A percentile compares a stretch with the other conserved stretches of the same genome.
These are phyloP conservation scores for Theocolax elegans DNA, from an alignment of 1,140 invertebrate genomes.

Conservation along the genomic window DNA sequence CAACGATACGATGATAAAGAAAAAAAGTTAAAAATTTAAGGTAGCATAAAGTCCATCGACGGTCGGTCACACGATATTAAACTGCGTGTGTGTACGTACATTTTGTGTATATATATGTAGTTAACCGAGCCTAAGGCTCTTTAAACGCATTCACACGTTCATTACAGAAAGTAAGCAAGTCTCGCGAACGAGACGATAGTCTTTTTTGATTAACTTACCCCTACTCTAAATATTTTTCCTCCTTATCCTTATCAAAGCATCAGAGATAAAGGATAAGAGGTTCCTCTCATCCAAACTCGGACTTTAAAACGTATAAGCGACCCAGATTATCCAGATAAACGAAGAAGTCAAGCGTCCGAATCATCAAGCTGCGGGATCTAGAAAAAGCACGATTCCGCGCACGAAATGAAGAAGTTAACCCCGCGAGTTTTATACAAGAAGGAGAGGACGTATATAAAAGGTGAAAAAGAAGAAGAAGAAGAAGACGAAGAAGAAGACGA, in stretches of 20 bases:
- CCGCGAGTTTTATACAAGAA: neutral
- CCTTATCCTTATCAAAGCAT: conserved; percentile 9
- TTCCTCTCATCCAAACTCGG: conserved; percentile 1
- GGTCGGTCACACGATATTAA: neutral
- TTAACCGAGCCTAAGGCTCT: neutral
- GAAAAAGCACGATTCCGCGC: conserved; percentile 25
- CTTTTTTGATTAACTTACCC: neutral
- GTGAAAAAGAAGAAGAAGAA: neutral
- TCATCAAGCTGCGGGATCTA: neutral
- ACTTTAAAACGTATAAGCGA: neutral
- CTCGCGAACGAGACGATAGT: conserved; percentile 4
- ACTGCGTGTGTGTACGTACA: no score
- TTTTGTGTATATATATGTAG: no score
- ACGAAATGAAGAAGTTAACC: conserved; percentile 38
- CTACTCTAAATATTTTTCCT: neutral
- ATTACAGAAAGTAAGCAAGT: conserved; percentile 12
- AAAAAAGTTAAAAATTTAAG: neutral
- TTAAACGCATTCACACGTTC: conserved; percentile 10
- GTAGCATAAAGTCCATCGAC: neutral
- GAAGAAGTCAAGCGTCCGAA: neutral
- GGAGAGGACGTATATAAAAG: neutral
- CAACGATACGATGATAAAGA: neutral
- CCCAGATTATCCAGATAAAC: conserved; percentile 22
- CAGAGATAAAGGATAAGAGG: conserved; percentile 26
- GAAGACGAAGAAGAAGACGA: conserved; percentile 5